Evolutionary conservation across 2,113 vertebrate genomes (phyloP), one percentile per base, ranked within the genome.

Genomic region (Ranitomeya variabilis): DNA sequence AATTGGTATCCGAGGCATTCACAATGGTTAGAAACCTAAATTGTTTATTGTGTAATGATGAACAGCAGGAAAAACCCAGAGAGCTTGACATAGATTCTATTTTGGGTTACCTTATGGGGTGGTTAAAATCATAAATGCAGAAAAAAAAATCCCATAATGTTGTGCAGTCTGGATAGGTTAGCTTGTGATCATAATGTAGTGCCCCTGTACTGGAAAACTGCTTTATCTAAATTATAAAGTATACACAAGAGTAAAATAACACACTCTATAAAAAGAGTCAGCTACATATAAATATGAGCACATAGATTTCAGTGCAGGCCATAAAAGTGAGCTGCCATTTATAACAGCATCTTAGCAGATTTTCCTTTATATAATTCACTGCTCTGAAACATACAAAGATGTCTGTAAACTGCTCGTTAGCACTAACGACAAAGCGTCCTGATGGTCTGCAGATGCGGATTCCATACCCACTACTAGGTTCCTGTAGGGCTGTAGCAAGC

Each of bases 351-450:
- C 31, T 66, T 83, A 83, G 51, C 82, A 69, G n/a, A 55, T 66
- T 69, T 84, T 54, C 82, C n/a, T 54, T 84, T 21, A 69, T 71
- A 71, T 84, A 55, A 23, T 21, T 83, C 62, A 67, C 81, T 16
- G 45, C 51, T 54, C 82, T 67, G 3, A 7, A 69, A 51, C 21
- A 54, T 71, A 4, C 64, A 7, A 14, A 21, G 21, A 66, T 66
- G 66, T 54, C 82, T 69, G 67, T 84, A 71, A 84, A 71, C 64
- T 69, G 66, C 21, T 84, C 13, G 82, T 84, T 84, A 84, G 64
- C 82, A 26, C 64, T 69, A 26, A 37, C 31, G 52, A n/a, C 9
- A 10, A 84, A 55, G 66, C 8, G 51, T 18, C 64, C 64, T 69
- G 45, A 84, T 84, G 82, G 67, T 71, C 15, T 71, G 82, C 82